phyloP scores from a whole-genome alignment of 1,140 invertebrate genomes.

The Atta texana region DNA sequence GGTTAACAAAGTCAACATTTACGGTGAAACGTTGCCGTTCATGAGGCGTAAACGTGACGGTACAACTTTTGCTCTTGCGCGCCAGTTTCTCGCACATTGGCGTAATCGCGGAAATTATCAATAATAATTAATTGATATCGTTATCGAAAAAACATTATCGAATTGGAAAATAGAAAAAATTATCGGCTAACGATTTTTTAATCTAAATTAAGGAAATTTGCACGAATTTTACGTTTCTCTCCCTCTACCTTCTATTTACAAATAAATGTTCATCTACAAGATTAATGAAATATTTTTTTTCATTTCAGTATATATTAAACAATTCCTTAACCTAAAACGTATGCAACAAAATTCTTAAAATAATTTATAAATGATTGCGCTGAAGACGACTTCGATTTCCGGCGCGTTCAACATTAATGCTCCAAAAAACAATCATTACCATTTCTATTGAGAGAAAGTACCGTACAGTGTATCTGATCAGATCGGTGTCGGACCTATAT shows the following conservation, averaged over 20 bases:
- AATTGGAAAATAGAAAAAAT: neutral
- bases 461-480: neutral
- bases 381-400: neutral
- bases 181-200: neutral
- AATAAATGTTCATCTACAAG: neutral
- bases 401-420: neutral
- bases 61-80: neutral
- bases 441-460: neutral
- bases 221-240: neutral
- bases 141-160: neutral
- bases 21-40: conserved; percentile 10
- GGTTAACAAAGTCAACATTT: conserved; percentile 45
- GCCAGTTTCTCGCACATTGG: conserved; percentile 6
- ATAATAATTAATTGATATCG: neutral
- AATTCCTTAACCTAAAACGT: neutral
- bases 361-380: neutral
- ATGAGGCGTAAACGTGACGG: conserved; percentile 35
- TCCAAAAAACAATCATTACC: neutral
- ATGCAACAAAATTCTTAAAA: neutral
- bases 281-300: neutral
- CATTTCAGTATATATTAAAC: neutral
- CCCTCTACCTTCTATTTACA: neutral
- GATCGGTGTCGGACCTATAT: neutral
- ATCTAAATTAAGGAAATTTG: neutral
- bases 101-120: conserved; percentile 20